phyloP scores from a whole-genome alignment of 1,140 invertebrate genomes.

The Drosophila ironensis region DNA sequence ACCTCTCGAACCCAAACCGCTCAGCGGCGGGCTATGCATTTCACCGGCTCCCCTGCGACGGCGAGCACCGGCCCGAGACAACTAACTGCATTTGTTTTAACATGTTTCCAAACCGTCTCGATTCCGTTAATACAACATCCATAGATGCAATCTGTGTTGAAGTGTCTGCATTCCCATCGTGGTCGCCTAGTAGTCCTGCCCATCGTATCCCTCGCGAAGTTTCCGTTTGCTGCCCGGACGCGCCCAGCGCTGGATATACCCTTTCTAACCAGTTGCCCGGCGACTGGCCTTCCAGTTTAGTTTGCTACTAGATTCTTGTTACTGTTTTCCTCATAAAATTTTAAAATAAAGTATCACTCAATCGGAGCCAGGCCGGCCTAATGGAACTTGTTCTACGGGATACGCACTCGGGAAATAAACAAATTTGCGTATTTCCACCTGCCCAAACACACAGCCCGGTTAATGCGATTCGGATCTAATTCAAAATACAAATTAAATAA shows the following conservation, averaged over 20 bases:
- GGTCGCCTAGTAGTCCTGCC: slow-evolving; percentile 16
- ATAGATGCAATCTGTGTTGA: slow-evolving; percentile 1
- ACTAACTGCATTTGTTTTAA: slow-evolving; percentile 52
- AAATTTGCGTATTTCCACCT: too few species aligned
- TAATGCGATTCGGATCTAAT: too few species aligned
- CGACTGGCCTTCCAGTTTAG: slow-evolving; percentile 14
- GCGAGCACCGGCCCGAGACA: slow-evolving; percentile 41
- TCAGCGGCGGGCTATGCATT: slow-evolving; percentile 48
- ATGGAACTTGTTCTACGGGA: too few species aligned
- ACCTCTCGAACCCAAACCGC: slow-evolving; percentile 6
- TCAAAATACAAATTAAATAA: too few species aligned
- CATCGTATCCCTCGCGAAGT: not conserved
- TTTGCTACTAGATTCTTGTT: slow-evolving; percentile 28
- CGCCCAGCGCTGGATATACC: slow-evolving; percentile 5
- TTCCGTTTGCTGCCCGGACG: not conserved
- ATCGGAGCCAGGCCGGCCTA: too few species aligned
- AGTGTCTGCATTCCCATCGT: slow-evolving; percentile 9
- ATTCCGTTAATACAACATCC: slow-evolving; percentile 25
- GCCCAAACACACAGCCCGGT: too few species aligned
- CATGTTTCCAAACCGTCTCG: slow-evolving; percentile 15
- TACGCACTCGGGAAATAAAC: too few species aligned
- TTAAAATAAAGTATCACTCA: slow-evolving; percentile 25
- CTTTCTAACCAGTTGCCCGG: not conserved
- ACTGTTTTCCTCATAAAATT: slow-evolving; percentile 13
- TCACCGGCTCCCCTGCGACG: slow-evolving; percentile 11